Evolutionary conservation across 2,888 invertebrate genomes (phyloP), one percentile per base, ranked within the genome.

Genomic region (Eupeodes luniger): DNA sequence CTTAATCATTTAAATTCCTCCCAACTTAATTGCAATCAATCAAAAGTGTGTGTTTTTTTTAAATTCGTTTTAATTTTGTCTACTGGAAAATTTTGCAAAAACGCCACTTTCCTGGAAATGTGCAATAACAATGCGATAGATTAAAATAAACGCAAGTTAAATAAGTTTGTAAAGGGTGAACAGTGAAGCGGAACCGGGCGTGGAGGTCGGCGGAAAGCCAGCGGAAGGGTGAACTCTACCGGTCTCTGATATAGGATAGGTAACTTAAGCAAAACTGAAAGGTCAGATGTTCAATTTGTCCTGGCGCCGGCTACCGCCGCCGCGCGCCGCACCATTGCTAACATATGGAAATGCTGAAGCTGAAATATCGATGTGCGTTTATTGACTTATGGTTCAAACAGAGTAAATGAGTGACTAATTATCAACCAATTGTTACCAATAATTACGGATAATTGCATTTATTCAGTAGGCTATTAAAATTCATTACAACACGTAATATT

Each of bases 381-480:
- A 40, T 40, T 36, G 70, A 40, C 67, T 61, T 62, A 64, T 75
- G 51, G 59, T 55, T 67, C 27, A 66, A 70, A 70, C 57, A 49
- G 47, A 62, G 44, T 72, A 67, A 72, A 66, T 81, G 84, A 77
- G 49, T 85, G 88, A 85, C 81, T 84, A 88, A 88, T 88, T 88
- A 85, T 81, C 81, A 47, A 81, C 59, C 78, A 84, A 88, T 88
- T 88, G 88, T 88, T 61, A 81, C 87, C 78, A 55, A 88, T 83
- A 89, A 88, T 85, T 85, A 77, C 64, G 75, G 61, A 81, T 89
- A 85, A 89, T 89, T 88, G 67, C 83, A 80, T 85, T 88, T 89
- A 89, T 89, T 78, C 85, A 78, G 85, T 55, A 75, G 81, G 78
- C 83, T 82, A 88, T 89, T 88, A 85, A 89, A 88, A 82, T 85